phyloP scores from a whole-genome alignment of 1,140 invertebrate species.

The Eufriesea mexicana region DNA sequence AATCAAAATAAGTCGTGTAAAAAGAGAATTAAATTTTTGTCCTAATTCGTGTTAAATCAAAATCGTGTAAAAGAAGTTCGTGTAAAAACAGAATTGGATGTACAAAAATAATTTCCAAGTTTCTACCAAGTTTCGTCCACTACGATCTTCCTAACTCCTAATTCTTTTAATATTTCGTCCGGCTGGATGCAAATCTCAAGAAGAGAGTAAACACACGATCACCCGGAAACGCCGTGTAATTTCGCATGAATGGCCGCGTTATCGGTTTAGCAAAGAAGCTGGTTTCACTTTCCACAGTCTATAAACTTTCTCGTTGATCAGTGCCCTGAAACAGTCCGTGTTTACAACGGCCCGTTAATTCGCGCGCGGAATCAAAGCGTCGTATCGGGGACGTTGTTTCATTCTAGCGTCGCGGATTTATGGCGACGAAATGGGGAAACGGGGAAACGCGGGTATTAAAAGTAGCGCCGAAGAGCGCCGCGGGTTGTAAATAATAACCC shows the following conservation, averaged over 20 bases:
- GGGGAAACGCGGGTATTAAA: slow-evolving; percentile 55
- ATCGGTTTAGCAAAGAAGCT: slow-evolving; percentile 8
- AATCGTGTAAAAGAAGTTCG: too few species aligned
- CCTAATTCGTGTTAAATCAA: too few species aligned
- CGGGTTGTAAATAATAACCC: slow-evolving; percentile 70
- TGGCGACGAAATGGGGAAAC: not conserved
- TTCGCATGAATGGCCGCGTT: not conserved
- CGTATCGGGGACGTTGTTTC: not conserved
- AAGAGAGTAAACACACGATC: not conserved
- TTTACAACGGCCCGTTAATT: not conserved
- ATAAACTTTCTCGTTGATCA: slow-evolving; percentile 20
- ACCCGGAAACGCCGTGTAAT: not conserved
- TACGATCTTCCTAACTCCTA: too few species aligned
- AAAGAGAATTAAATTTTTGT: too few species aligned
- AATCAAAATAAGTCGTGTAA: too few species aligned
- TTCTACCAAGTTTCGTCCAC: too few species aligned
- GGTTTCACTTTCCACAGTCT: slow-evolving; percentile 38
- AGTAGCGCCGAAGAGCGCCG: slow-evolving; percentile 29
- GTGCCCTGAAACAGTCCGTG: not conserved
- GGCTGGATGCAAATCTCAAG: not conserved
- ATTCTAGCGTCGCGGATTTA: not conserved
- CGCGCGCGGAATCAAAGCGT: not conserved
- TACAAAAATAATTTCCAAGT: too few species aligned
- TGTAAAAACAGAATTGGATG: too few species aligned
- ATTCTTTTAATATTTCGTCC: not conserved